Evolutionary conservation across 2,113 vertebrate genomes (phyloP).

Genomic region (Microtus montanus): DNA sequence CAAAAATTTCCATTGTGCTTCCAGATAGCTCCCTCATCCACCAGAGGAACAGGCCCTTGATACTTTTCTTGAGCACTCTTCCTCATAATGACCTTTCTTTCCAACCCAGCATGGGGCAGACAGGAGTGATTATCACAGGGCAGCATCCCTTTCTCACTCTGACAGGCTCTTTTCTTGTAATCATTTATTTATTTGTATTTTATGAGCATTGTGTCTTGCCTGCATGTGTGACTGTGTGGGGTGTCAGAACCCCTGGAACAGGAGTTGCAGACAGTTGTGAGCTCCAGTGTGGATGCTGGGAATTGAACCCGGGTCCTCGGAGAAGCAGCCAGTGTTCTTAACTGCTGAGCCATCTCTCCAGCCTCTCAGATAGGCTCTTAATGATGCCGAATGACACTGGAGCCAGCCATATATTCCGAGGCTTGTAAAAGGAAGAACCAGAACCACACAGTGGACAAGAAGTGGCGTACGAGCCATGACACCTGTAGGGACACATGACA

Average conservation of each 20-base stretch:
- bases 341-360: background rate
- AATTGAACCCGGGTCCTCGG: background rate
- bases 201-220: background rate
- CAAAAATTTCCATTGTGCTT: constrained; percentile 42
- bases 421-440: background rate
- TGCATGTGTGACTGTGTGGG: background rate
- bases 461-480: background rate
- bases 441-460: background rate
- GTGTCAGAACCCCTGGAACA: background rate
- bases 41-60: constrained; percentile 30
- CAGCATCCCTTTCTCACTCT: background rate
- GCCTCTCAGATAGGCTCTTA: background rate
- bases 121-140: background rate
- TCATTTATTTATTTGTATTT: background rate
- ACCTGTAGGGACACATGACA: too few species aligned
- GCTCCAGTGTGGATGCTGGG: too few species aligned
- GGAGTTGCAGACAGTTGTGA: too few species aligned
- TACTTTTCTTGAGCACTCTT: background rate
- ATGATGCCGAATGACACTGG: background rate
- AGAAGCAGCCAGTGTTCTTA: background rate
- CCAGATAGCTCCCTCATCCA: constrained; percentile 34
- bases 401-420: background rate
- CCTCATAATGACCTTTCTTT: constrained; percentile 60
- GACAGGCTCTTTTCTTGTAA: background rate
- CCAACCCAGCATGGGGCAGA: constrained; percentile 12